Conservation (phyloP, 2,888 invertebrate genomes). For the Polia nebulosa region DNA sequence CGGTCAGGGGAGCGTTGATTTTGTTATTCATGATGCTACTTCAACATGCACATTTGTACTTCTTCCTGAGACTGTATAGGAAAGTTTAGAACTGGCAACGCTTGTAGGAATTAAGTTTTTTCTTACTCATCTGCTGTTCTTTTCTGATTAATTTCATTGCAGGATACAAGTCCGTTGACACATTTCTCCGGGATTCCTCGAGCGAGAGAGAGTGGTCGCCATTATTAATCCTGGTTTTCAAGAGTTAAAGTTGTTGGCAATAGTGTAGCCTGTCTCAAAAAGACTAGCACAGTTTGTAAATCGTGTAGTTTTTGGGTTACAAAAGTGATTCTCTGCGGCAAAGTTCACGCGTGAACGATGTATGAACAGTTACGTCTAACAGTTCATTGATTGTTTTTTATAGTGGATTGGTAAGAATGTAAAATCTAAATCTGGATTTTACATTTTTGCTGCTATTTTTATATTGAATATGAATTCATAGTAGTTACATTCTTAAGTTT, state of each 20-base stretch:
- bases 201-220: no score
- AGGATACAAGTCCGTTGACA: neutral
- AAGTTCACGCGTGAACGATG: slow-evolving; percentile 43
- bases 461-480: neutral
- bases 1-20: slow-evolving; percentile 82
- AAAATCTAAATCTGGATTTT: slow-evolving; percentile 13
- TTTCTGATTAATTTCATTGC: neutral
- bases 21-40: slow-evolving; percentile 66
- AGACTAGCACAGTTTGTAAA: slow-evolving; percentile 14
- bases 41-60: slow-evolving; percentile 56
- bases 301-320: slow-evolving; percentile 20
- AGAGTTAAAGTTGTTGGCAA: neutral
- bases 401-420: slow-evolving; percentile 4
- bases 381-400: slow-evolving; percentile 50
- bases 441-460: slow-evolving; percentile 7
- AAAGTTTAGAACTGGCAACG: slow-evolving; percentile 57
- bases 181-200: neutral
- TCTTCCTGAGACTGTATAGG: slow-evolving; percentile 26
- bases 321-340: slow-evolving; percentile 34
- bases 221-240: neutral
- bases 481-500: neutral
- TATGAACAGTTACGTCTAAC: slow-evolving; percentile 58
- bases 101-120: neutral
- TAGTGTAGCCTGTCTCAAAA: neutral
- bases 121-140: neutral